Conservation (phyloP, 1,140 invertebrate species). For the Magallana gigas region DNA sequence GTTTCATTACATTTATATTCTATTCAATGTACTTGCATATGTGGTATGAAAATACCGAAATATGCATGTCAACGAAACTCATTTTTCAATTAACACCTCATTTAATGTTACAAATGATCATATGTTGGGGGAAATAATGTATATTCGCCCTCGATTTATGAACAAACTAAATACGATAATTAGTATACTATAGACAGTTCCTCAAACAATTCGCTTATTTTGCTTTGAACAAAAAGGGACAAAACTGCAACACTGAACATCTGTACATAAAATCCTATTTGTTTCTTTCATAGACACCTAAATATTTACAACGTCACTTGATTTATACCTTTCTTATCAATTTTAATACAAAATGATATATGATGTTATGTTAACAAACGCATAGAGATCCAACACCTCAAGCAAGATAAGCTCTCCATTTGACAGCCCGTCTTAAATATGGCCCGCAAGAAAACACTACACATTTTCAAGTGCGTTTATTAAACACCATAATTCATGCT, state of each 20-base stretch:
- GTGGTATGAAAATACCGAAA: no score
- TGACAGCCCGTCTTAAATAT: slow-evolving; percentile 41
- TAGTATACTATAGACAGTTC: no score
- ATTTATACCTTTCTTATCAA: slow-evolving; percentile 49
- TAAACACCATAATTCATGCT: slow-evolving; percentile 48
- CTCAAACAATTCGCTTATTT: no score
- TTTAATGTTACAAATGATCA: no score
- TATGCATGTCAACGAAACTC: no score
- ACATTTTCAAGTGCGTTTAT: slow-evolving; percentile 40
- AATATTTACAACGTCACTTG: slow-evolving; percentile 37
- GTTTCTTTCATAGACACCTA: slow-evolving; percentile 16
- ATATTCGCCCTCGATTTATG: no score
- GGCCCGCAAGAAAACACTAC: slow-evolving; percentile 33
- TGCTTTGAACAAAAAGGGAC: no score
- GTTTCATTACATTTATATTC: no score
- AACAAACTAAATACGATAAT: no score
- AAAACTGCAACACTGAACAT: neutral
- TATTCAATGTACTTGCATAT: no score
- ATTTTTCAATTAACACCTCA: no score
- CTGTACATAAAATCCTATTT: neutral
- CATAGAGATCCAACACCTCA: slow-evolving; percentile 44
- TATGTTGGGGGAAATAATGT: no score
- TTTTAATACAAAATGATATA: slow-evolving; percentile 51
- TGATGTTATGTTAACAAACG: slow-evolving; percentile 46
- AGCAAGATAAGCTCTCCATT: neutral